These are phyloP conservation scores for Brachymystax lenok DNA, from an alignment of 2,797 vertebrate genomes.

Conservation along the genomic window DNA sequence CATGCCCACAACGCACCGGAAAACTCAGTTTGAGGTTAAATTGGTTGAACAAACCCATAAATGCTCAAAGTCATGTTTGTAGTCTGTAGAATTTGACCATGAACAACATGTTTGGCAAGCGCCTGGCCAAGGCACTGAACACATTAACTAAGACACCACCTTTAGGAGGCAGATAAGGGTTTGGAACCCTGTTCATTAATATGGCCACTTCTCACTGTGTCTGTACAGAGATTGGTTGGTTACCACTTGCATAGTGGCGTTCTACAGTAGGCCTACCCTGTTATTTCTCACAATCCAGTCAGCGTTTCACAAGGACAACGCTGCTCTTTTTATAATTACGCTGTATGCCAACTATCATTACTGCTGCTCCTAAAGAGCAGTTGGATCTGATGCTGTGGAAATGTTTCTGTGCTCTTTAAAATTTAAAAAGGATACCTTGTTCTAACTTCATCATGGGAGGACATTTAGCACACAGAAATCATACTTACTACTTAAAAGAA, in stretches of 20 bases:
- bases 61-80: not conserved
- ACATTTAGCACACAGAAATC: not conserved
- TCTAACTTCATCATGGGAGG: not conserved
- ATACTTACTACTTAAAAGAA: not conserved
- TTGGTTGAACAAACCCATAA: not conserved
- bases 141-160: not conserved
- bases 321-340: slow-evolving; percentile 7
- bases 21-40: not conserved
- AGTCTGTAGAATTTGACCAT: not conserved
- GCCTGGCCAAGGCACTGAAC: not conserved
- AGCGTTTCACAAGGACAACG: slow-evolving; percentile 39
- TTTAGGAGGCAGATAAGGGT: not conserved
- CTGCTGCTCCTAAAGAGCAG: slow-evolving; percentile 19
- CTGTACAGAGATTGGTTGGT: slow-evolving; percentile 4
- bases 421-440: slow-evolving; percentile 25
- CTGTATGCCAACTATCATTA: slow-evolving; percentile 27
- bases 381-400: slow-evolving; percentile 15
- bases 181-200: not conserved
- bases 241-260: not conserved
- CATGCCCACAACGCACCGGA: not conserved
- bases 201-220: not conserved
- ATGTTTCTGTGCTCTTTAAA: not conserved
- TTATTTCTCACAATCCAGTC: slow-evolving; percentile 42
- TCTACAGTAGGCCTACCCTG: slow-evolving; percentile 14
- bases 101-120: not conserved